Conservation (phyloP, 1,140 invertebrate species). For the Probaryconus sp. region DNA sequence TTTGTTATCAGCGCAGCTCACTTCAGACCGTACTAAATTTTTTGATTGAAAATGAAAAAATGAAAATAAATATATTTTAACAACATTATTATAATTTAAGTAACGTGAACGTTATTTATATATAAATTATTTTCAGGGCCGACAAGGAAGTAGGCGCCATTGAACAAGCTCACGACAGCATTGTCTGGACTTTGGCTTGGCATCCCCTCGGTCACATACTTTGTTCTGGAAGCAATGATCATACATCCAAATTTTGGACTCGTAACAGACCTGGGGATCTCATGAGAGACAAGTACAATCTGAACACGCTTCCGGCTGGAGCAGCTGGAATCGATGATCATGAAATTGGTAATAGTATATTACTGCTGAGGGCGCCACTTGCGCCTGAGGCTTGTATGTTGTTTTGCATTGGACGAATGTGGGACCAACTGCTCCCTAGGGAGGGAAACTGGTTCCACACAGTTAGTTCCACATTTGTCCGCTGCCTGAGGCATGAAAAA, state of each 20-base stretch:
- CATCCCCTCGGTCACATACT: slow-evolving; percentile 99
- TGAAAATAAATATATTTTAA: slow-evolving; percentile 16
- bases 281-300: slow-evolving; percentile 98
- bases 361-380: too few species aligned
- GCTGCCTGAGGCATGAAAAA: too few species aligned
- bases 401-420: too few species aligned
- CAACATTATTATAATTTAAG: slow-evolving; percentile 14
- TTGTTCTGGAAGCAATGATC: slow-evolving; percentile 98
- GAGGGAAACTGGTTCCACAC: too few species aligned
- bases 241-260: slow-evolving; percentile 99
- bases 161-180: slow-evolving; percentile 98
- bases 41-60: slow-evolving; percentile 13
- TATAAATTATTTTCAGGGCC: slow-evolving; percentile 85
- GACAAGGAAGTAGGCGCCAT: slow-evolving; percentile 99
- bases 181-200: slow-evolving; percentile 99
- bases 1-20: too few species aligned
- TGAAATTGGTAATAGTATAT: slow-evolving; percentile 80
- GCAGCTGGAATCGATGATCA: slow-evolving; percentile 84
- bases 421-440: too few species aligned
- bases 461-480: too few species aligned
- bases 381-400: too few species aligned
- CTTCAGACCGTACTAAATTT: too few species aligned
- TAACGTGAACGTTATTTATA: too few species aligned
- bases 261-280: slow-evolving; percentile 98
- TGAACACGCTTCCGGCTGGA: slow-evolving; percentile 93